Evolutionary conservation across 1,140 invertebrate species (phyloP).

Genomic region (Trachymyrmex septentrionalis): DNA sequence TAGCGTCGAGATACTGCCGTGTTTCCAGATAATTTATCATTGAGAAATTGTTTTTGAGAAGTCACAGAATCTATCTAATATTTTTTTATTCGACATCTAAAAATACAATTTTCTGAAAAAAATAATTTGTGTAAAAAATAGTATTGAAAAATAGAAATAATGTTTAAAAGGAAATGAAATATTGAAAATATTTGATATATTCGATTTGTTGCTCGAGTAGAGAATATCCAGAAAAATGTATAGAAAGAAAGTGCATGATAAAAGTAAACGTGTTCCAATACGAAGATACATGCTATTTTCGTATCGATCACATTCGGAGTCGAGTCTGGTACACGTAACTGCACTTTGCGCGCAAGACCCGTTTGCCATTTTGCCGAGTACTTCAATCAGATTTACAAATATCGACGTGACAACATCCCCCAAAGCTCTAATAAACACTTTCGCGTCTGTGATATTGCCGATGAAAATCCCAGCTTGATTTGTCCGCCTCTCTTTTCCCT

Average conservation of each 20-base stretch:
- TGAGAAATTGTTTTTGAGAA: not conserved
- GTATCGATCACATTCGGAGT: conserved; percentile 54
- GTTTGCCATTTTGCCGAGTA: conserved; percentile 34
- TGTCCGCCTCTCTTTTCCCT: conserved; percentile 31
- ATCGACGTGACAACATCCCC: conserved; percentile 53
- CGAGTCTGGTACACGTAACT: conserved; percentile 57
- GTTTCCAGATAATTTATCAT: not conserved
- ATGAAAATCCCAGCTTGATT: conserved; percentile 58
- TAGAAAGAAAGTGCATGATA: conserved; percentile 31
- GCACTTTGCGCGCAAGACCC: conserved; percentile 53
- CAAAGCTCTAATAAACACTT: conserved; percentile 64
- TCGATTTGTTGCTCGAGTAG: not conserved
- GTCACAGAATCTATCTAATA: not conserved
- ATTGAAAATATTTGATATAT: not conserved
- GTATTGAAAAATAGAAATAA: not conserved
- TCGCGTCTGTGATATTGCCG: conserved; percentile 20
- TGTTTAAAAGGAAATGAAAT: not conserved
- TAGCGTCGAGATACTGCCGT: no score
- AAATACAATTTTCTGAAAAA: not conserved
- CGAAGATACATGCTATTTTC: conserved; percentile 35
- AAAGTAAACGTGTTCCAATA: conserved; percentile 20
- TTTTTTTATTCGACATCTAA: not conserved
- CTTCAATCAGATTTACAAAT: conserved; percentile 65
- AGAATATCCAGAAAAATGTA: not conserved
- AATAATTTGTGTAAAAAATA: not conserved